Evolutionary conservation across 2,797 vertebrate species (phyloP).

Genomic region (Tokudaia tokunoshimensis): DNA sequence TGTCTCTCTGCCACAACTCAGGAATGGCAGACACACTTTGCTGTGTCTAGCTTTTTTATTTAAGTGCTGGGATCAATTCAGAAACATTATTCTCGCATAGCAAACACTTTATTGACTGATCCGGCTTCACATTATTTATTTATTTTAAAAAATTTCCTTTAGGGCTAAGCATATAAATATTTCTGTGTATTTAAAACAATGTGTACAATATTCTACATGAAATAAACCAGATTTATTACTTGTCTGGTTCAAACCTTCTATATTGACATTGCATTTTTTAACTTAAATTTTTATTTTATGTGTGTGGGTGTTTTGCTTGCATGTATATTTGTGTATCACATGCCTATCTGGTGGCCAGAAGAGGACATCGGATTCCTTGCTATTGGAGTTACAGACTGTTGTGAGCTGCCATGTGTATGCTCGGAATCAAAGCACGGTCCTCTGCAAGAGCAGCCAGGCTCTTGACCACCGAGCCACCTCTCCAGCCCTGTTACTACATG

Average conservation of each 20-base stretch:
- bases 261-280: not conserved
- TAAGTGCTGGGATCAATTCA: not conserved
- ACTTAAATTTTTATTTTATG: not conserved
- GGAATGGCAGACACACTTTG: not conserved
- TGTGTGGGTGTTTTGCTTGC: not conserved
- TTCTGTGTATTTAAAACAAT: conserved; percentile 4
- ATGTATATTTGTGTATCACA: not conserved
- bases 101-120: not conserved
- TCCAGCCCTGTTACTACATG: not conserved
- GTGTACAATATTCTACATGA: not conserved
- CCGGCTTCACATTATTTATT: not conserved
- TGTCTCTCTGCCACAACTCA: not conserved
- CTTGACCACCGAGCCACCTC: not conserved
- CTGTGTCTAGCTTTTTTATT: not conserved
- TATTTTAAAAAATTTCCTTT: conserved; percentile 25
- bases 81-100: not conserved
- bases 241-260: not conserved
- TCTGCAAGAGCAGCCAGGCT: not conserved
- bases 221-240: conserved; percentile 18
- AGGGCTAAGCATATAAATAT: not conserved
- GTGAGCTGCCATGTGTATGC: not conserved
- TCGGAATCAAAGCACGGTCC: not conserved
- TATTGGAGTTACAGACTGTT: not conserved
- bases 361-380: not conserved
- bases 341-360: not conserved